Conservation (phyloP, 2,797 vertebrate species). For the Hippoglossus hippoglossus region DNA sequence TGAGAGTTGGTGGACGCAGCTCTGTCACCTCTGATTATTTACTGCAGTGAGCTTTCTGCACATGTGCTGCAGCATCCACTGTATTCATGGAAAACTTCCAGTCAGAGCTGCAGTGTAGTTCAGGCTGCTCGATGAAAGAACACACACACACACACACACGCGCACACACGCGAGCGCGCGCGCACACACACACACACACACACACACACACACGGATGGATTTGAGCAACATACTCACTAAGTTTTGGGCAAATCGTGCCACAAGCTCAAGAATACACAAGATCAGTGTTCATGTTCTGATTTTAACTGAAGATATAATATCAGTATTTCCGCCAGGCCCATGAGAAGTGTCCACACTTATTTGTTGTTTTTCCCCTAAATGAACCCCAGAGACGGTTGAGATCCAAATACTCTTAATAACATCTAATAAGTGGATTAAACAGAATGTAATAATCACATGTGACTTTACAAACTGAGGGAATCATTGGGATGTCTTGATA, state of each 20-base stretch:
- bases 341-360: too few species aligned
- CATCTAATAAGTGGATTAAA: too few species aligned
- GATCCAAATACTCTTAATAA: too few species aligned
- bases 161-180: too few species aligned
- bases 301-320: too few species aligned
- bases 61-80: slow-evolving; percentile 29
- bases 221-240: too few species aligned
- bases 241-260: background rate
- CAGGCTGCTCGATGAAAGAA: background rate
- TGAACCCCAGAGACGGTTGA: too few species aligned
- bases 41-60: slow-evolving; percentile 26
- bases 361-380: too few species aligned
- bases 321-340: background rate
- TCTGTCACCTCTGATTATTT: slow-evolving; percentile 14
- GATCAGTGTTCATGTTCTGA: background rate
- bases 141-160: slow-evolving; percentile 16
- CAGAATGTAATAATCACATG: too few species aligned
- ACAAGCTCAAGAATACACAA: background rate
- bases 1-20: background rate
- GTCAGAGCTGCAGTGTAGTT: slow-evolving; percentile 37
- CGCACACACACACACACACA: too few species aligned
- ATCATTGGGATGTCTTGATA: background rate
- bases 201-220: too few species aligned
- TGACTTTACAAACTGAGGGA: too few species aligned
- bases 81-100: slow-evolving; percentile 21